phyloP scores from a whole-genome alignment of 2,888 invertebrate species.

The Synergus itoensis region DNA sequence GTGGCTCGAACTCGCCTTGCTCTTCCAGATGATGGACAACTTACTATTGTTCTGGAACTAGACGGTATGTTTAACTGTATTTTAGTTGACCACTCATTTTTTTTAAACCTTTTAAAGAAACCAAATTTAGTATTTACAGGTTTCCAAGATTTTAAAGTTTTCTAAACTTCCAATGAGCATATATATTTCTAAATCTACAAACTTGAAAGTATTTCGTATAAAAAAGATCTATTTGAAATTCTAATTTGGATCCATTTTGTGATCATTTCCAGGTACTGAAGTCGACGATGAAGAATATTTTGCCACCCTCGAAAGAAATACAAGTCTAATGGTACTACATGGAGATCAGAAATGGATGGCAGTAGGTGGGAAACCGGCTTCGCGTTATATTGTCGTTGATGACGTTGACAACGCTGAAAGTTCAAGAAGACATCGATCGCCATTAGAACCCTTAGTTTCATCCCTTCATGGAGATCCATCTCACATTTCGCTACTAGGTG shows the following conservation, averaged over 20 bases:
- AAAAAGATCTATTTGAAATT: background rate
- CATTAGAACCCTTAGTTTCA: constrained; percentile 71
- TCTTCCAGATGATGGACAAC: constrained; percentile 81
- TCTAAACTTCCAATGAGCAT: too few relatives aligned
- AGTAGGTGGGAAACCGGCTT: constrained; percentile 70
- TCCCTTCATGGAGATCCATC: constrained; percentile 83
- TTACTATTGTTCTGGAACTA: constrained; percentile 92
- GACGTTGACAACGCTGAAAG: constrained; percentile 70
- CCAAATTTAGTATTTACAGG: background rate
- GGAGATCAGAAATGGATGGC: constrained; percentile 87
- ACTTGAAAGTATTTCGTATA: constrained; percentile 12
- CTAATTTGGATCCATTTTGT: constrained; percentile 12
- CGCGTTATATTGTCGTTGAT: constrained; percentile 73
- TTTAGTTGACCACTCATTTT: background rate
- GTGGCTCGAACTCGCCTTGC: constrained; percentile 88
- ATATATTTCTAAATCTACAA: background rate
- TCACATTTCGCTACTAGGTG: constrained; percentile 90
- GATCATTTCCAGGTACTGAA: constrained; percentile 84
- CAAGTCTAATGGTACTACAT: constrained; percentile 89
- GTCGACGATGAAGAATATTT: constrained; percentile 98
- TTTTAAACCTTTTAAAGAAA: background rate
- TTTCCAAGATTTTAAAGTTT: background rate
- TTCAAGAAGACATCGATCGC: constrained; percentile 64
- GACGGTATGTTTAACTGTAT: constrained; percentile 80
- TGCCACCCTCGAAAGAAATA: constrained; percentile 92